A percentile compares a stretch with the other conserved stretches of the same genome.
Conservation (phyloP, 2,888 invertebrate species). For the Parnassius smintheus region DNA sequence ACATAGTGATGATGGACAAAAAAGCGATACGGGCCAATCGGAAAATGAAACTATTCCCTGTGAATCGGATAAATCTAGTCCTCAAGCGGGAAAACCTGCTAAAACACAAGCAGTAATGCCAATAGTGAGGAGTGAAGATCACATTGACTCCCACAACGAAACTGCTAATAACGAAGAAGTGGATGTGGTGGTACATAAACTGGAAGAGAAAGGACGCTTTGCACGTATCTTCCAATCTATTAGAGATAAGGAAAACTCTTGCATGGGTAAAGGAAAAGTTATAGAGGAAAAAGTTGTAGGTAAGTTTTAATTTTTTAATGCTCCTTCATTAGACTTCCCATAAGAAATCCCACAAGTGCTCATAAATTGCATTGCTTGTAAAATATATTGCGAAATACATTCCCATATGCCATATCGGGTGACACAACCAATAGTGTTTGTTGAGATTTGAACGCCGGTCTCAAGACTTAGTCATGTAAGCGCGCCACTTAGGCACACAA, state of each 20-base stretch:
- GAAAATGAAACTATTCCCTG: conserved; percentile 77
- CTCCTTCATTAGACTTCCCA: conserved; percentile 1
- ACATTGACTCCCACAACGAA: conserved; percentile 53
- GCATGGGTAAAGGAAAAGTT: conserved; percentile 75
- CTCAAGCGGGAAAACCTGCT: conserved; percentile 60
- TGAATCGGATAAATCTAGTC: conserved; percentile 74
- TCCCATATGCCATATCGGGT: no score
- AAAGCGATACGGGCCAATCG: conserved; percentile 69
- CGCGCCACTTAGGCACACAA: no score
- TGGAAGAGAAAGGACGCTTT: conserved; percentile 66
- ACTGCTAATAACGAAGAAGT: conserved; percentile 51
- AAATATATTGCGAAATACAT: no score
- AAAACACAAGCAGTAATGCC: conserved; percentile 78
- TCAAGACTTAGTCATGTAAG: no score
- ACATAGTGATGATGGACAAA: conserved; percentile 70
- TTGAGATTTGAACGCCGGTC: no score
- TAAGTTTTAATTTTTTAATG: conserved; percentile 37
- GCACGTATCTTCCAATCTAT: conserved; percentile 69
- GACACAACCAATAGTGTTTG: no score
- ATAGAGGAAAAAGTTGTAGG: conserved; percentile 70
- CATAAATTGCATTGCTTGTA: no score
- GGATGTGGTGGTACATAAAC: conserved; percentile 64
- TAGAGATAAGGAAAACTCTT: conserved; percentile 71
- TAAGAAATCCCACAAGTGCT: no score
- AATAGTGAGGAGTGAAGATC: conserved; percentile 71